Evolutionary conservation across 2,797 vertebrate genomes (phyloP).

Genomic region (Eulemur rubriventer): DNA sequence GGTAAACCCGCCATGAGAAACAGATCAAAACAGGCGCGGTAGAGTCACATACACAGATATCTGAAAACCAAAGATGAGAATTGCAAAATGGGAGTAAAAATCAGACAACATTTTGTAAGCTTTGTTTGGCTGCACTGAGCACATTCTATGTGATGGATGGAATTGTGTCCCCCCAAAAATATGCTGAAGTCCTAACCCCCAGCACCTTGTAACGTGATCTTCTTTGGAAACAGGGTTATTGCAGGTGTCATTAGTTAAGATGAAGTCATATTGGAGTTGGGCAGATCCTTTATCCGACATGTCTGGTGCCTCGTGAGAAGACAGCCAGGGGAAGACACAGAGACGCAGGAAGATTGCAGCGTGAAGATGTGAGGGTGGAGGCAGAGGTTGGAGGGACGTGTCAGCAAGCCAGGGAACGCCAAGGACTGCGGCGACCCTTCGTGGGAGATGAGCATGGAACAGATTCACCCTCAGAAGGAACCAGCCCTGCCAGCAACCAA

Average conservation of each 20-base stretch:
- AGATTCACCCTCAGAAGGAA: not conserved
- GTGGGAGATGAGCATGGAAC: accelerated
- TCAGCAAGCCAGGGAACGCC: not conserved
- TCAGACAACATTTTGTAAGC: not conserved
- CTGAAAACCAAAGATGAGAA: accelerated
- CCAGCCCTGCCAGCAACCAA: no score
- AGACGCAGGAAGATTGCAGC: accelerated
- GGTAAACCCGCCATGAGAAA: not conserved
- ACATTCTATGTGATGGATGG: no score
- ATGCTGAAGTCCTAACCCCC: not conserved
- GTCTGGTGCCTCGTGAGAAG: not conserved
- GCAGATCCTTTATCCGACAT: no score
- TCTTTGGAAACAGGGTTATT: not conserved
- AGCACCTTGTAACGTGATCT: not conserved
- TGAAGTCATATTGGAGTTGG: not conserved
- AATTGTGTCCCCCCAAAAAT: not conserved
- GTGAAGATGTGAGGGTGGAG: accelerated
- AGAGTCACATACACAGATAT: not conserved
- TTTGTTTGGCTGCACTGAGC: not conserved
- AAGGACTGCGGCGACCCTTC: accelerated
- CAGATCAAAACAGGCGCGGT: accelerated
- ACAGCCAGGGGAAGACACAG: not conserved
- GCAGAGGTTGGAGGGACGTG: accelerated
- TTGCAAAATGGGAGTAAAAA: not conserved
- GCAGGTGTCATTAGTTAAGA: not conserved